phyloP scores from a whole-genome alignment of 1,140 invertebrate species.

The Pseudomyrmex gracilis region DNA sequence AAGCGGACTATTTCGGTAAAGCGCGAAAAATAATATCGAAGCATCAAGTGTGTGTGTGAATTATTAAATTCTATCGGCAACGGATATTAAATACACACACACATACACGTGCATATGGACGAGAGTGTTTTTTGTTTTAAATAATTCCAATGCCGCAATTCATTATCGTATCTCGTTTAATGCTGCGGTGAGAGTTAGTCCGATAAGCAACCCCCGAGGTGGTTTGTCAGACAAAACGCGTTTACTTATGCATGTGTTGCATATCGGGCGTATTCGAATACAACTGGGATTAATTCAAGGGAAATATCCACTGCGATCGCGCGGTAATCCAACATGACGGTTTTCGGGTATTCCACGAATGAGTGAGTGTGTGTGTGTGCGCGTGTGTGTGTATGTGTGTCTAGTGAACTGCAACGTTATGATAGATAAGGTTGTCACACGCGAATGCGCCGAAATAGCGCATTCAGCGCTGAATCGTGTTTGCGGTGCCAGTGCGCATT shows the following conservation, averaged over 20 bases:
- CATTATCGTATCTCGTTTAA: not conserved
- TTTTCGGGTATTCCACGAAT: constrained; percentile 40
- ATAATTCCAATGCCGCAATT: constrained; percentile 2
- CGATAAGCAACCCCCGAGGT: not conserved
- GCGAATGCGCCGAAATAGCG: not conserved
- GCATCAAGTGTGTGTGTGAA: too few species aligned
- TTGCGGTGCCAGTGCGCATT: not conserved
- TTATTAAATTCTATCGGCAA: not conserved
- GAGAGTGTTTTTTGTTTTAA: too few species aligned
- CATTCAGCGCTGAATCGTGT: not conserved
- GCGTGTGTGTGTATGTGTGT: not conserved
- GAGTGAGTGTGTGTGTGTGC: too few species aligned
- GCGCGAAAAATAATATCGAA: too few species aligned
- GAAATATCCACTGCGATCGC: constrained; percentile 53
- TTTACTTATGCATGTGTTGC: constrained; percentile 3
- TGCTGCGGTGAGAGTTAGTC: not conserved
- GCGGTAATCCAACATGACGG: constrained; percentile 41
- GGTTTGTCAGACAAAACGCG: constrained; percentile 8
- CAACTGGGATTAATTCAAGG: constrained; percentile 55
- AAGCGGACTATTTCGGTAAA: too few species aligned
- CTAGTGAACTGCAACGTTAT: constrained; percentile 16
- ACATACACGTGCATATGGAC: not conserved
- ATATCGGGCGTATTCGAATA: constrained; percentile 8
- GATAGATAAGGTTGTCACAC: constrained; percentile 43
- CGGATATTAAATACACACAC: too few species aligned